Evolutionary conservation across 2,797 vertebrate species (phyloP).

Genomic region (Lindbergichthys nudifrons): DNA sequence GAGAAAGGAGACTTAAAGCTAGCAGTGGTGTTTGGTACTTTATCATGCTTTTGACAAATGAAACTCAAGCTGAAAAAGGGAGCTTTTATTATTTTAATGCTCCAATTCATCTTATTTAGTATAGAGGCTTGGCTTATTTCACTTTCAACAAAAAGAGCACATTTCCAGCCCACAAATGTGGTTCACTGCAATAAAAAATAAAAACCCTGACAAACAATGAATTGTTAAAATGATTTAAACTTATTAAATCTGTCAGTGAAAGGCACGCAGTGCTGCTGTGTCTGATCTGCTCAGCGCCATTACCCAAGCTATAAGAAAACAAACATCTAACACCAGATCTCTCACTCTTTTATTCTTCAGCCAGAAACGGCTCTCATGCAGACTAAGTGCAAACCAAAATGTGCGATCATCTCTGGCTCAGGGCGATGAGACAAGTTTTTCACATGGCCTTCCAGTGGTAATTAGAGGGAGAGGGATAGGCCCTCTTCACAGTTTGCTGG

Average conservation of each 20-base stretch:
- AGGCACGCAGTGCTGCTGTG: conserved; percentile 26
- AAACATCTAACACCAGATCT: conserved; percentile 27
- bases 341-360: conserved; percentile 50
- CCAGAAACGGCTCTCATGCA: conserved; percentile 54
- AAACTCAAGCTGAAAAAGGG: neutral
- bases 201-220: conserved; percentile 18
- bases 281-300: conserved; percentile 28
- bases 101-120: conserved; percentile 11
- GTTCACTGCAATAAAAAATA: conserved; percentile 21
- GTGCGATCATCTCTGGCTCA: conserved; percentile 60
- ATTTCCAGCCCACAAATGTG: conserved; percentile 24
- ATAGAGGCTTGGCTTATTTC: conserved; percentile 8
- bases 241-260: conserved; percentile 31
- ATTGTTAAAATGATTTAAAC: conserved; percentile 45
- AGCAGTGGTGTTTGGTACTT: neutral
- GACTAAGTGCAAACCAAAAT: conserved; percentile 51
- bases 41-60: neutral
- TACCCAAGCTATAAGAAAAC: conserved; percentile 47
- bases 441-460: conserved; percentile 59
- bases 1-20: neutral
- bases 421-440: conserved; percentile 40
- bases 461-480: conserved; percentile 56
- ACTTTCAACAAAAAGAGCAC: conserved; percentile 5
- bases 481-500: conserved; percentile 43
- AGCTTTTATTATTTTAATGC: neutral